Evolutionary conservation across 1,140 invertebrate genomes (phyloP), one percentile per base, ranked within the genome.

Genomic region (Limonius californicus): DNA sequence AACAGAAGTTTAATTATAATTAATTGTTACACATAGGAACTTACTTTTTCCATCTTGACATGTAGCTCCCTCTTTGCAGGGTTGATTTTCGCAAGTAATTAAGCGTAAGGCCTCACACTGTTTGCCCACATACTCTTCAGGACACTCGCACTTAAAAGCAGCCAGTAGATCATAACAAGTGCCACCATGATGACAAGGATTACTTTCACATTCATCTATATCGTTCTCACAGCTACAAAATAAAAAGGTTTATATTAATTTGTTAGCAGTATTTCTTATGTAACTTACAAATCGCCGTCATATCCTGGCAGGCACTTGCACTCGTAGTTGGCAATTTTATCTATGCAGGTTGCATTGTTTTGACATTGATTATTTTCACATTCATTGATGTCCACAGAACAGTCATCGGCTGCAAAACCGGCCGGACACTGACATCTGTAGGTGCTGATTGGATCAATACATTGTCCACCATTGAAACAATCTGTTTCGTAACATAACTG

Each of bases 391-490:
- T 94, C 86, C 1, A 83, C 77, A 15, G 85, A 84, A 72, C 91
- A 92, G 77, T 92, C 84, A 72, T 90, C 85, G 9, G 90, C 89
- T 61, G 74, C 80, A 72, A 86, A 94, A 7, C 95, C 95, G 1
- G 82, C 70, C 3, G 85, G 85, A 76, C 96, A 98, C 50, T 87
- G 80, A 77, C 96, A 99, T 3, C 85, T 79, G 74, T 93, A 98
- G 21, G 86, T 85, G 55, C 83, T 85, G 7, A 83, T 81, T 18
- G 87, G 84, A 69, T 93, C 87, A 2, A 82, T 78, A 76, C 96
- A 98, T 57, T 80, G 83, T 4, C 92, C 95, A 20, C 85, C 86
- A 76, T 95, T 92, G 64, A 85, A 83, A 76, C 96, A 99, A 71
- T 94, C 89, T n/a, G 79, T 74, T 55, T 92, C 84, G 73, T 92